Evolutionary conservation across 2,113 vertebrate species (phyloP), one percentile per base, ranked within the genome.

Genomic region (Neodon shergylaensis): DNA sequence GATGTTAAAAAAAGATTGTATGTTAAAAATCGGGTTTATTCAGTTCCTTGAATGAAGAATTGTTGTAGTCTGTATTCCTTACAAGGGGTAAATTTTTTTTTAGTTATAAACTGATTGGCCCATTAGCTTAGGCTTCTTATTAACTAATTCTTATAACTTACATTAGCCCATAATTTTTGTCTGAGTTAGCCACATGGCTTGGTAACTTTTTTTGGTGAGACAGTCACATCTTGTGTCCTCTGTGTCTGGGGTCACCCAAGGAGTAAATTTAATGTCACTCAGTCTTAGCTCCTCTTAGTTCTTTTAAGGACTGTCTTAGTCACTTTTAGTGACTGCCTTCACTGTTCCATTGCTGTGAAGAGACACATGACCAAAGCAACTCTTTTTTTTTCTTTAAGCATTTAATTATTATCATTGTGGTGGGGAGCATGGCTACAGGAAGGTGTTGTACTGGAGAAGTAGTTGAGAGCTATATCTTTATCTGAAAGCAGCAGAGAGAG

Each of bases 1-100:
- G 54, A 9, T 82, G 33, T 78, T 91, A 47, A 82, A 65, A 63
- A 63, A 86, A 93, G 84, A 82, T 21, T 11, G 28, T 26, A 24
- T 49, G 93, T 90, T 90, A 92, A 84, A 84, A 92, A 86, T 31
- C 76, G 42, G 31, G 6, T 54, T 93, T 91, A 39, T 73, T 61
- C 1, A 72, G 68, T 14, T 47, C 24, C 42, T 28, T 89, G 78
- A 91, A 78, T 81, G 33, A 88, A 94, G 39, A n/a, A 9, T 28
- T 36, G 28, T 14, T 86, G 39, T 13, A 13, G 49, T 36, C 61
- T 87, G 42, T 36, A 42, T 92, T 79, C 58, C 77, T 47, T 47
- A 42, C 10, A 26, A 47, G 49, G 54, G 44, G 11, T 7, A 66
- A 77, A 39, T 39, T 95, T 82, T 58, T 16, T 58, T 58, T 58